Conservation (phyloP, 1,140 invertebrate genomes). For the Phymastichus coffea region DNA sequence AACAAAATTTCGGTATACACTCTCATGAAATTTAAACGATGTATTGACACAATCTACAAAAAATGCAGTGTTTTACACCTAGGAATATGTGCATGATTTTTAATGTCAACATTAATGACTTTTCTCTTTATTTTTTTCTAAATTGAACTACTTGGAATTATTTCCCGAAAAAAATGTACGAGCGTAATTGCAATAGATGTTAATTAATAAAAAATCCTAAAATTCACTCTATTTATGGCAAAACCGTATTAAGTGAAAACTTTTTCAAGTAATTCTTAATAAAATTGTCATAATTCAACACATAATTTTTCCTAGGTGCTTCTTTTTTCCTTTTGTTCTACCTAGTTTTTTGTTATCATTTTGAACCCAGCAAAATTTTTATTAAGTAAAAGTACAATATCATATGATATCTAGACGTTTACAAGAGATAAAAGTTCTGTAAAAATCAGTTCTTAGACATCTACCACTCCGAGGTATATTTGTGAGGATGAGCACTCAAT, state of each 20-base stretch:
- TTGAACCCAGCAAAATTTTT: neutral
- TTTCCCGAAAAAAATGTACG: no score
- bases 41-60: constrained; percentile 35
- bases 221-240: no score
- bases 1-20: no score
- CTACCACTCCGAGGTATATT: neutral
- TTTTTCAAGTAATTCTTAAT: no score
- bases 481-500: neutral
- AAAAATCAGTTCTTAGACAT: neutral
- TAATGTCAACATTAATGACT: constrained; percentile 30
- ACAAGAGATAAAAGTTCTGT: neutral
- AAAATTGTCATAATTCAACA: no score
- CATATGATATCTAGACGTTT: neutral
- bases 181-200: no score
- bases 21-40: constrained; percentile 40
- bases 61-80: constrained; percentile 34
- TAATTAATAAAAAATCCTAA: no score
- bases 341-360: neutral
- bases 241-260: no score
- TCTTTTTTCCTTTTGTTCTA: neutral
- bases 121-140: neutral
- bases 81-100: constrained; percentile 34
- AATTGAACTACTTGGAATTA: neutral
- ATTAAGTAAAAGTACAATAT: neutral
- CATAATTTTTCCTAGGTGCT: no score